These are phyloP conservation scores for Dryobates pubescens DNA, from an alignment of 2,797 vertebrate species.

Conservation along the genomic window DNA sequence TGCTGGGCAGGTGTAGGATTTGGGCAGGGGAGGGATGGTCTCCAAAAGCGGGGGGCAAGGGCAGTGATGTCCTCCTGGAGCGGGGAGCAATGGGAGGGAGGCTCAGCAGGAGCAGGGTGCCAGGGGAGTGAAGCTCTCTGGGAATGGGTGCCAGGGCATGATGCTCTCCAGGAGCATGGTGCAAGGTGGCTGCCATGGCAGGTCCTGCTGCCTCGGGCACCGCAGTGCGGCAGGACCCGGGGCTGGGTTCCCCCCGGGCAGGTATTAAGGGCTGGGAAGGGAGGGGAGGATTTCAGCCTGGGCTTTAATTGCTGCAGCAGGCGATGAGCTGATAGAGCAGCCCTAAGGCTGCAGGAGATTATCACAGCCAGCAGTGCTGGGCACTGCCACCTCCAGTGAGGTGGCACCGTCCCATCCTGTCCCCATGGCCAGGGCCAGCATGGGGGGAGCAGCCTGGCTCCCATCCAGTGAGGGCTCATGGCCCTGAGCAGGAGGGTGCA, in stretches of 20 bases:
- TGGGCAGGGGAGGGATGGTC: too few species aligned
- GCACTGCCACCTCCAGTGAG: neutral
- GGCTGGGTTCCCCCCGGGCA: rapidly evolving
- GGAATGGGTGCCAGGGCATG: neutral
- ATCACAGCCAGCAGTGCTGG: rapidly evolving
- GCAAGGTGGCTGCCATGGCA: rapidly evolving
- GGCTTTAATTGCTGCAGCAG: neutral
- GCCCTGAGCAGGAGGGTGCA: neutral
- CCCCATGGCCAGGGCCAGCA: neutral
- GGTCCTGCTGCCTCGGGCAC: neutral
- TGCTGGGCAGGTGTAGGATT: rapidly evolving
- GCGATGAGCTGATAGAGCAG: neutral
- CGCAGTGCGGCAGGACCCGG: neutral
- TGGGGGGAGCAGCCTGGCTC: neutral
- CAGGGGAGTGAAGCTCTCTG: too few species aligned
- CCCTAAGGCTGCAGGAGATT: neutral
- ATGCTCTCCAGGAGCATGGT: rapidly evolving
- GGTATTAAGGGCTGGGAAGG: neutral
- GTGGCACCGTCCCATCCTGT: neutral
- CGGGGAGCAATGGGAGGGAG: too few species aligned
- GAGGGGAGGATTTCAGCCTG: neutral
- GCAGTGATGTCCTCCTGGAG: too few species aligned
- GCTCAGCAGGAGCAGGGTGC: too few species aligned
- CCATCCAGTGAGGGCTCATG: rapidly evolving
- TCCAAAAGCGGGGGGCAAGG: too few species aligned